Conservation (phyloP, 37 sponge, comb jelly and placozoan genomes). For the Eunapius fragilis region DNA sequence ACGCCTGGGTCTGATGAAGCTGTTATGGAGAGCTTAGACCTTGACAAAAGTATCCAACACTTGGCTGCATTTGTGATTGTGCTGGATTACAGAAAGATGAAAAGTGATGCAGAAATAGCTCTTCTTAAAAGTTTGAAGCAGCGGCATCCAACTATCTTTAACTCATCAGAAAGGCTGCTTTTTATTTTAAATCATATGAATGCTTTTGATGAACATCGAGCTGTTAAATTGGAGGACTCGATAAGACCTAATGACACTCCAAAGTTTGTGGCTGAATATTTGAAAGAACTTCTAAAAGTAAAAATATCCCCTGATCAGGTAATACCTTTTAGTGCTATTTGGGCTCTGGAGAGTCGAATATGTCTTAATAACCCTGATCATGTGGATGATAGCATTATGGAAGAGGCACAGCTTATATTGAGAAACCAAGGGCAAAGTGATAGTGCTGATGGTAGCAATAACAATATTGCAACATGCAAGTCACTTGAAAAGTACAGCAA, state of each 20-base stretch:
- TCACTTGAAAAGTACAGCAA: background rate
- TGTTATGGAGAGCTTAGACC: background rate
- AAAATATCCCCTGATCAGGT: background rate
- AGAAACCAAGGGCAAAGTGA: background rate
- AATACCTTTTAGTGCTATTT: conserved; percentile 7
- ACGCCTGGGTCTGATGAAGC: conserved; percentile 6
- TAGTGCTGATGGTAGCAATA: background rate
- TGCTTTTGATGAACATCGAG: background rate
- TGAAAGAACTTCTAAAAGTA: background rate
- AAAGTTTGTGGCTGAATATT: background rate
- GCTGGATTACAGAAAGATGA: conserved; percentile 9
- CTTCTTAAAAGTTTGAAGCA: background rate
- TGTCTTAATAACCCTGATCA: background rate
- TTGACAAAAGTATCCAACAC: background rate
- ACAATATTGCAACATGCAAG: background rate
- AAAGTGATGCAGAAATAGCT: background rate
- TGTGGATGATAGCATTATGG: background rate
- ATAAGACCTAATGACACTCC: background rate
- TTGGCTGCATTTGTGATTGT: conserved; percentile 6
- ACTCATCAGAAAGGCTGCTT: background rate
- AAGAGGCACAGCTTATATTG: background rate
- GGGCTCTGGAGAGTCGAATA: background rate
- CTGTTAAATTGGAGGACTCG: background rate
- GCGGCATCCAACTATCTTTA: background rate
- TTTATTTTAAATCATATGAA: conserved; percentile 1